Conservation (phyloP, 2,113 vertebrate genomes). For the Mesitornis unicolor region DNA sequence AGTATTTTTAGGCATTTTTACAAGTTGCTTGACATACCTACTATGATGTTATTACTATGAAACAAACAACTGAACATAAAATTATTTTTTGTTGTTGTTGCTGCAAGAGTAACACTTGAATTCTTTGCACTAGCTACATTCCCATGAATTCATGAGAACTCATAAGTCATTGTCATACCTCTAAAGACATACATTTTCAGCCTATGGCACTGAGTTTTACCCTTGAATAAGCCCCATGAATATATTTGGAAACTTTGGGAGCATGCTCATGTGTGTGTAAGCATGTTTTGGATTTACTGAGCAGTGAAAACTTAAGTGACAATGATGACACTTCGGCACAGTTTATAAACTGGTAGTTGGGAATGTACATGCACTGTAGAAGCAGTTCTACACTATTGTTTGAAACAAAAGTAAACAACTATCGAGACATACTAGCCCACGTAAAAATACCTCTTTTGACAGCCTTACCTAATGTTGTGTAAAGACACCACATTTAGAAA, state of each 20-base stretch:
- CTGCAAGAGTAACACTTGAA: not conserved
- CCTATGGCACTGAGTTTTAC: not conserved
- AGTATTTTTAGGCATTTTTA: not conserved
- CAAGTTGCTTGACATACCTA: not conserved
- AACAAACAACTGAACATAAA: not conserved
- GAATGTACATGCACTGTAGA: not conserved
- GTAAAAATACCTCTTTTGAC: not conserved
- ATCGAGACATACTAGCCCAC: not conserved
- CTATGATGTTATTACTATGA: not conserved
- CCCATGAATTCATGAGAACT: not conserved
- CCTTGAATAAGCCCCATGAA: not conserved
- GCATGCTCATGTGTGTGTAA: not conserved
- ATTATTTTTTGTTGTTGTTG: not conserved
- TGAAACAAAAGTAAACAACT: not conserved
- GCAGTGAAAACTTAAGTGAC: not conserved
- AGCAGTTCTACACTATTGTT: not conserved
- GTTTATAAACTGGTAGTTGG: not conserved
- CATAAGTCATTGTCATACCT: not conserved
- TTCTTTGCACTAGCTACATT: not conserved
- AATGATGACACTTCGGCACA: not conserved
- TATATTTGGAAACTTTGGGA: not conserved
- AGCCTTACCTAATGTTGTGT: not conserved
- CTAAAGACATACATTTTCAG: not conserved
- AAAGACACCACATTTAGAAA: not conserved
- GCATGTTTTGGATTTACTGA: not conserved